phyloP scores from a whole-genome alignment of 2,888 invertebrate species.

The Philopedon plagiatum region DNA sequence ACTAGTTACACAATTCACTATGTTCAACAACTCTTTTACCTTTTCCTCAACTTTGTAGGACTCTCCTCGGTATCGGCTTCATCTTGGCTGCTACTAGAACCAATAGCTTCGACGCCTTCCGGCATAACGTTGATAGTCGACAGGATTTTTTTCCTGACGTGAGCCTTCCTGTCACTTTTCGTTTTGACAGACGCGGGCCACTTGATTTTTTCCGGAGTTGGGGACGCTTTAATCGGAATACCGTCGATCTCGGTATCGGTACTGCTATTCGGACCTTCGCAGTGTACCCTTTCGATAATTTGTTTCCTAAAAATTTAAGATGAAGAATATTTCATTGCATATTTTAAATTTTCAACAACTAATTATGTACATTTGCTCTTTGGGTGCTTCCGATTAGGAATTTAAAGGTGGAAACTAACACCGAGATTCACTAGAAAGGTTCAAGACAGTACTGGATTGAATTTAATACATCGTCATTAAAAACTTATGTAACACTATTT shows the following conservation, averaged over 20 bases:
- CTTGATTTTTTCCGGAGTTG: slow-evolving; percentile 56
- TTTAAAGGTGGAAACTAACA: no score
- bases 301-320: slow-evolving; percentile 50
- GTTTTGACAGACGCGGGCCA: slow-evolving; percentile 51
- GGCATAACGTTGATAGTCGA: slow-evolving; percentile 67
- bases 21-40: slow-evolving; percentile 49
- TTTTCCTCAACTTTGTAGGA: slow-evolving; percentile 63
- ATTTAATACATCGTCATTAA: no score
- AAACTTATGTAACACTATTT: no score
- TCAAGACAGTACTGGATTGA: no score
- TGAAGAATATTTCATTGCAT: no score
- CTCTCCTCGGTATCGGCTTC: slow-evolving; percentile 71
- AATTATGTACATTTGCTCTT: background rate
- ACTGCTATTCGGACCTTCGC: slow-evolving; percentile 61
- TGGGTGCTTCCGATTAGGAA: no score
- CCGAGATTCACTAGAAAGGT: no score
- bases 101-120: slow-evolving; percentile 71
- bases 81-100: slow-evolving; percentile 69
- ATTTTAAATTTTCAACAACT: background rate
- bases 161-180: slow-evolving; percentile 70
- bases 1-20: background rate
- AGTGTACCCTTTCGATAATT: slow-evolving; percentile 55
- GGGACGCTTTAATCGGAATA: slow-evolving; percentile 58
- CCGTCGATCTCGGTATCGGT: slow-evolving; percentile 65
- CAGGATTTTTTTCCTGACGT: slow-evolving; percentile 70